Conservation (phyloP, 2,797 vertebrate species). For the Notamacropus eugenii region DNA sequence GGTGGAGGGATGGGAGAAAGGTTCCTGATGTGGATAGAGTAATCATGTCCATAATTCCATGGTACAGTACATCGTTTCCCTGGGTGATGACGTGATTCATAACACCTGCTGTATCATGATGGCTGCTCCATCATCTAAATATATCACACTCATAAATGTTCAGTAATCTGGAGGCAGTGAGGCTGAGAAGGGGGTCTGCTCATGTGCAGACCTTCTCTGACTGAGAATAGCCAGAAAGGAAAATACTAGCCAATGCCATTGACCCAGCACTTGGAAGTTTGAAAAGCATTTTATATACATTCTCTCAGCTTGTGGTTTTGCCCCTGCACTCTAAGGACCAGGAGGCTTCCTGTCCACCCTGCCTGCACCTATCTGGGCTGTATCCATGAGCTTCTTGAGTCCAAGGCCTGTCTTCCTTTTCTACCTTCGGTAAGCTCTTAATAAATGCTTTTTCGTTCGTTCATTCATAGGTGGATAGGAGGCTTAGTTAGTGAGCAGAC, state of each 20-base stretch:
- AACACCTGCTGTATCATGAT: constrained; percentile 39
- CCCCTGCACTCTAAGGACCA: not conserved
- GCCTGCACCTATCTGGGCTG: not conserved
- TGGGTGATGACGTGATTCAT: constrained; percentile 58
- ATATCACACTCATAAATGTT: constrained; percentile 59
- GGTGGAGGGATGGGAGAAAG: constrained; percentile 21
- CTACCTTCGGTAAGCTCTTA: not conserved
- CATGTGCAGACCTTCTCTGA: not conserved
- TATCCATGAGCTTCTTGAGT: not conserved
- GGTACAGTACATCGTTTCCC: constrained; percentile 31
- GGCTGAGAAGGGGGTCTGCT: not conserved
- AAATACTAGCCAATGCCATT: not conserved
- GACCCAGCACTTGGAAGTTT: not conserved
- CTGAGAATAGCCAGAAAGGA: not conserved
- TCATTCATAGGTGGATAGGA: not conserved
- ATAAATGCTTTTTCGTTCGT: not conserved
- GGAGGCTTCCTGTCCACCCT: not conserved
- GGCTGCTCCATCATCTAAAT: constrained; percentile 65
- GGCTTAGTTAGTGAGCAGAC: not conserved
- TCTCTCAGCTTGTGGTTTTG: not conserved
- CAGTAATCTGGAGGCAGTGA: not conserved
- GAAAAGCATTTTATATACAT: not conserved
- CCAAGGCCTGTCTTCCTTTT: not conserved
- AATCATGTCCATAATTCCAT: not conserved
- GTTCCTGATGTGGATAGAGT: constrained; percentile 19